A percentile compares a stretch with the other conserved stretches of the same genome.
phyloP scores from a whole-genome alignment of 2,797 vertebrate genomes.

The Lycodopsis pacificus region DNA sequence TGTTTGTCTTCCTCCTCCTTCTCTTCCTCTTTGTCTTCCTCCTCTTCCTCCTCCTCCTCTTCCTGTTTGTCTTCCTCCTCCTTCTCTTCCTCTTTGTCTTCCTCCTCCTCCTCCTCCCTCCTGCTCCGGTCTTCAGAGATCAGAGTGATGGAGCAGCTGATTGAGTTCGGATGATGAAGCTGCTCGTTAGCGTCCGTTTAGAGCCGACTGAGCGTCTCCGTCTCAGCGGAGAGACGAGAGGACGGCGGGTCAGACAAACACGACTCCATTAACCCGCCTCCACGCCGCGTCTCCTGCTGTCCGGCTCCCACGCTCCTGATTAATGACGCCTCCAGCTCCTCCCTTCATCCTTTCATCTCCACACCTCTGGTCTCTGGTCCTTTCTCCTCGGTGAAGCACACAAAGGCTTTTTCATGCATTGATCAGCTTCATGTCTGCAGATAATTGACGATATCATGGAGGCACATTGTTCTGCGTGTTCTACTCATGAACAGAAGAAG shows the following conservation, averaged over 20 bases:
- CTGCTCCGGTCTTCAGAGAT: constrained; percentile 26
- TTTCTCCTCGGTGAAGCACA: neutral
- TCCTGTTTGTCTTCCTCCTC: neutral
- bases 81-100: neutral
- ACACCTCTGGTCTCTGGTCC: constrained; percentile 19
- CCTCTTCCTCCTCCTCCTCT: neutral
- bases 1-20: no score
- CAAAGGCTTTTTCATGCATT: constrained; percentile 5
- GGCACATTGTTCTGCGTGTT: neutral
- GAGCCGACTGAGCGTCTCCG: neutral
- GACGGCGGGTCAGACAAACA: constrained; percentile 73
- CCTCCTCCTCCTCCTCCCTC: constrained; percentile 1
- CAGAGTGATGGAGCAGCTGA: constrained; percentile 23
- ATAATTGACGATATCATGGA: constrained; percentile 59
- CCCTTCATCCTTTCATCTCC: constrained; percentile 31
- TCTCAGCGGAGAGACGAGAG: constrained; percentile 63
- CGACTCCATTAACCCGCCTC: constrained; percentile 73
- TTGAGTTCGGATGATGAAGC: constrained; percentile 49
- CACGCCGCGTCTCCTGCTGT: constrained; percentile 61
- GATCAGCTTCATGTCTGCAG: constrained; percentile 20
- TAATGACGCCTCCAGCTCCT: constrained; percentile 74
- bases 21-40: no score
- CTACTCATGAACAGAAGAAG: no score
- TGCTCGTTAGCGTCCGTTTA: constrained; percentile 70
- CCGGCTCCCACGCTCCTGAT: constrained; percentile 68